These are phyloP conservation scores for Lutjanus campechanus DNA, from an alignment of 2,797 vertebrate species.

Conservation along the genomic window DNA sequence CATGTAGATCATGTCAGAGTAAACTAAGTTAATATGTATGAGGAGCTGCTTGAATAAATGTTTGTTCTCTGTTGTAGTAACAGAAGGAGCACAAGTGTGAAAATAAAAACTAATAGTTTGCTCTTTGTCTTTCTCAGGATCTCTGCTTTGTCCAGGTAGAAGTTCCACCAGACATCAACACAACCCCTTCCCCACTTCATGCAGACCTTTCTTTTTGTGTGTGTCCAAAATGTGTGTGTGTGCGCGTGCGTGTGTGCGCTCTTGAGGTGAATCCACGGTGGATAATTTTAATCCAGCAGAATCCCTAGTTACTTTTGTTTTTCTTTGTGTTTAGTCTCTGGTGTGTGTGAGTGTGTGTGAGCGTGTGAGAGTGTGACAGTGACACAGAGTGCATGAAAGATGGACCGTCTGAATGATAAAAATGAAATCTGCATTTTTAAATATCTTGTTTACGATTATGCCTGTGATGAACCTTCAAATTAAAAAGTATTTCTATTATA, in stretches of 20 bases:
- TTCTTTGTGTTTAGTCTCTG: slow-evolving; percentile 56
- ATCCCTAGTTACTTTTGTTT: slow-evolving; percentile 71
- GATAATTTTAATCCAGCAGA: slow-evolving; percentile 80
- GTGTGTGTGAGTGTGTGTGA: slow-evolving; percentile 51
- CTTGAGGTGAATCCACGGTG: slow-evolving; percentile 44
- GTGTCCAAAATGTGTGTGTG: slow-evolving; percentile 10
- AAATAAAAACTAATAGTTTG: neutral
- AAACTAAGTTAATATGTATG: too few relatives aligned
- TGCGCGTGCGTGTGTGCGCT: slow-evolving; percentile 9
- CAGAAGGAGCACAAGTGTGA: neutral
- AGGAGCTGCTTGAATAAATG: neutral
- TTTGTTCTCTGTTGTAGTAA: neutral
- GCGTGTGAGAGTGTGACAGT: slow-evolving; percentile 21
- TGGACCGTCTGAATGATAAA: slow-evolving; percentile 61
- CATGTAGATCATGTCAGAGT: neutral
- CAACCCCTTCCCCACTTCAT: slow-evolving; percentile 5
- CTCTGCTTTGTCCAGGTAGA: slow-evolving; percentile 86
- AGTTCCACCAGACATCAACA: slow-evolving; percentile 69
- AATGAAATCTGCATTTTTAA: slow-evolving; percentile 86
- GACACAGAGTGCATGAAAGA: slow-evolving; percentile 47
- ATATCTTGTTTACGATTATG: slow-evolving; percentile 85
- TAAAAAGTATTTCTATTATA: slow-evolving; percentile 91
- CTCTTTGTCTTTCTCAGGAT: slow-evolving; percentile 74
- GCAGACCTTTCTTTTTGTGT: slow-evolving; percentile 59
- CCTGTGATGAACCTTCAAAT: slow-evolving; percentile 86